phyloP scores from a whole-genome alignment of 2,113 vertebrate species.

The Calypte anna region DNA sequence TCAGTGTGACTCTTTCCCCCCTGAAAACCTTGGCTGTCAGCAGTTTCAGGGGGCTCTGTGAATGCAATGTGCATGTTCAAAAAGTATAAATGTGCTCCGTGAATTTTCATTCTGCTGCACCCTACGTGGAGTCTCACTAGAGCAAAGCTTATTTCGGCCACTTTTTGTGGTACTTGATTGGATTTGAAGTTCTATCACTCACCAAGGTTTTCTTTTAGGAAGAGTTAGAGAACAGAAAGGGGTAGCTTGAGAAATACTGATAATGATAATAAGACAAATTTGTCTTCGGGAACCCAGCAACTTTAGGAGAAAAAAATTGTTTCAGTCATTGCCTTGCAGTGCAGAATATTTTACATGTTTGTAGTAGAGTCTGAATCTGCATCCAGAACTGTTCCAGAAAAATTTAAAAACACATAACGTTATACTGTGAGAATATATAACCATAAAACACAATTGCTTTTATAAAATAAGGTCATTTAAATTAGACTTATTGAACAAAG shows the following conservation, averaged over 20 bases:
- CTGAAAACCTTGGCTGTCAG: background rate
- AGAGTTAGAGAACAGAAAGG: background rate
- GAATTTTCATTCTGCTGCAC: constrained; percentile 6
- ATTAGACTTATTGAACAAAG: background rate
- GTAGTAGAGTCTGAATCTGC: background rate
- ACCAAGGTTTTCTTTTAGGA: constrained; percentile 25
- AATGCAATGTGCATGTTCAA: background rate
- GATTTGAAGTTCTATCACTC: constrained; percentile 36
- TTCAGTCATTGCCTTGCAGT: background rate
- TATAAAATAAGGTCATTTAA: background rate
- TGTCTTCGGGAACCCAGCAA: background rate
- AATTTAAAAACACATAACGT: constrained; percentile 21
- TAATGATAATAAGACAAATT: background rate
- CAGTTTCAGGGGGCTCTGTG: background rate
- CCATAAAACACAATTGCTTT: constrained; percentile 25
- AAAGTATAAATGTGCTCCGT: background rate
- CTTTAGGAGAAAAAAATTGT: background rate
- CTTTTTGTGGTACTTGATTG: constrained; percentile 3
- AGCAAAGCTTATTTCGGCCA: background rate
- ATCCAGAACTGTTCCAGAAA: constrained; percentile 22
- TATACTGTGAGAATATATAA: constrained; percentile 31
- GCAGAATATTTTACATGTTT: constrained; percentile 4
- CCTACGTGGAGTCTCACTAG: background rate
- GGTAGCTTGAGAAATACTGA: constrained; percentile 11
- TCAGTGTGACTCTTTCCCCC: background rate